These are phyloP conservation scores for Taphrorychus bicolor DNA, from an alignment of 2,888 invertebrate species.

Conservation along the genomic window DNA sequence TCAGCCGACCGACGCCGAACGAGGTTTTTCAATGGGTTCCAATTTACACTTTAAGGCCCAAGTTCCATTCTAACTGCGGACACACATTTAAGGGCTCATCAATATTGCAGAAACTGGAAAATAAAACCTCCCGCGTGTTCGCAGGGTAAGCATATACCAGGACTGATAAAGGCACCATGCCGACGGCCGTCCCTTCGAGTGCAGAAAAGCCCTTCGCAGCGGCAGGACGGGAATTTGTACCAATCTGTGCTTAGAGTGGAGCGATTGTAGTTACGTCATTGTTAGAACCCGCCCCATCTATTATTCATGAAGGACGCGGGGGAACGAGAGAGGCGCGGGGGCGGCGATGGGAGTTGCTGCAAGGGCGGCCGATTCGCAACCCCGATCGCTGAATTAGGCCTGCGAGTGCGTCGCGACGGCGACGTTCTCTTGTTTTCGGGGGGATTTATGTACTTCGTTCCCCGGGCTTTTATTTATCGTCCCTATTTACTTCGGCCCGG, in stretches of 20 bases:
- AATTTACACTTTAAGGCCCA: slow-evolving; percentile 51
- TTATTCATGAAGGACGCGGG: slow-evolving; percentile 55
- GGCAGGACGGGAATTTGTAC: slow-evolving; percentile 53
- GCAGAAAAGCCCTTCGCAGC: slow-evolving; percentile 10
- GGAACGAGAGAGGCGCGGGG: slow-evolving; percentile 44
- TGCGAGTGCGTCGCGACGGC: slow-evolving; percentile 24
- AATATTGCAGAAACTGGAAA: slow-evolving; percentile 38
- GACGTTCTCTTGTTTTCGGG: slow-evolving; percentile 8
- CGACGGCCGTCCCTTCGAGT: background rate
- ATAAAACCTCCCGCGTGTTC: too few relatives aligned
- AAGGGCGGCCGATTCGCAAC: slow-evolving; percentile 39
- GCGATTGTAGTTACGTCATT: slow-evolving; percentile 62
- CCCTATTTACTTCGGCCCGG: slow-evolving; percentile 8
- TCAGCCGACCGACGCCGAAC: slow-evolving; percentile 44
- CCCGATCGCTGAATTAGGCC: slow-evolving; percentile 42
- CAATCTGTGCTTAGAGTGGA: slow-evolving; percentile 57
- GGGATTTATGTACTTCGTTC: slow-evolving; percentile 11
- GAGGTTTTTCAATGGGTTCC: slow-evolving; percentile 54
- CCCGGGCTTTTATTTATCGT: slow-evolving; percentile 13
- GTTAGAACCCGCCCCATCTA: slow-evolving; percentile 60
- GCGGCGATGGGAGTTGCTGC: slow-evolving; percentile 38
- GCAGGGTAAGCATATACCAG: too few relatives aligned
- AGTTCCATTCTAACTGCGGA: slow-evolving; percentile 39
- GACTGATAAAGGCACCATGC: slow-evolving; percentile 35
- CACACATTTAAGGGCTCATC: slow-evolving; percentile 41